Conservation (phyloP, 2,888 invertebrate genomes). For the Digitonthophagus gazella region DNA sequence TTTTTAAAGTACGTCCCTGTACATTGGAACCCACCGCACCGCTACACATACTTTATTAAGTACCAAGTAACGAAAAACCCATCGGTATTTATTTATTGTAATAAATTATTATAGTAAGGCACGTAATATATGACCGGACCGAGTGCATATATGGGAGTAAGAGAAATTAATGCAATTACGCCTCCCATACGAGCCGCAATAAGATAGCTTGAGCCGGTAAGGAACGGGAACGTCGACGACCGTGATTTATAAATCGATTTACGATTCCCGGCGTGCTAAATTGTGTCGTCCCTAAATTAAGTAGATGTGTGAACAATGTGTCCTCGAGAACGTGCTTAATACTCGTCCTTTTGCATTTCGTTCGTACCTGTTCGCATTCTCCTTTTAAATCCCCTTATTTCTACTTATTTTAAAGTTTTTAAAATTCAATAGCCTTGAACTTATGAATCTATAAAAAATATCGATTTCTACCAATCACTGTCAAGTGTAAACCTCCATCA, state of each 20-base stretch:
- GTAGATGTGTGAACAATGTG: not conserved
- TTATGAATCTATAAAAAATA: no score
- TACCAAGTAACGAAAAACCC: conserved; percentile 24
- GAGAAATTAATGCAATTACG: conserved; percentile 28
- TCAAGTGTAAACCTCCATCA: not conserved
- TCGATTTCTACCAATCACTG: not conserved
- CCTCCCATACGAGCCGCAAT: conserved; percentile 22
- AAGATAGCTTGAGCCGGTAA: conserved; percentile 20
- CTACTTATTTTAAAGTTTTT: no score
- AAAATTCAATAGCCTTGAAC: no score
- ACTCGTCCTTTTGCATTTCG: not conserved
- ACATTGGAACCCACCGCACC: conserved; percentile 11
- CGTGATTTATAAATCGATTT: conserved; percentile 12
- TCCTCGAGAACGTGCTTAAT: not conserved
- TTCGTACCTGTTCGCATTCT: not conserved
- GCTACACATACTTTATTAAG: conserved; percentile 22
- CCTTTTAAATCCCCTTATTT: no score
- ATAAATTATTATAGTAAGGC: conserved; percentile 29
- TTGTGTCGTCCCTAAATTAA: not conserved
- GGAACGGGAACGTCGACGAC: conserved; percentile 13
- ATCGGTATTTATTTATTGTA: conserved; percentile 28
- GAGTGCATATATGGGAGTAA: conserved; percentile 25
- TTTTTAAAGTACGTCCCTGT: not conserved
- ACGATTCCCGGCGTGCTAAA: not conserved
- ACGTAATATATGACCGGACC: conserved; percentile 25